These are phyloP conservation scores for Lasioglossum vierecki DNA, from an alignment of 2,888 invertebrate species.

Conservation along the genomic window DNA sequence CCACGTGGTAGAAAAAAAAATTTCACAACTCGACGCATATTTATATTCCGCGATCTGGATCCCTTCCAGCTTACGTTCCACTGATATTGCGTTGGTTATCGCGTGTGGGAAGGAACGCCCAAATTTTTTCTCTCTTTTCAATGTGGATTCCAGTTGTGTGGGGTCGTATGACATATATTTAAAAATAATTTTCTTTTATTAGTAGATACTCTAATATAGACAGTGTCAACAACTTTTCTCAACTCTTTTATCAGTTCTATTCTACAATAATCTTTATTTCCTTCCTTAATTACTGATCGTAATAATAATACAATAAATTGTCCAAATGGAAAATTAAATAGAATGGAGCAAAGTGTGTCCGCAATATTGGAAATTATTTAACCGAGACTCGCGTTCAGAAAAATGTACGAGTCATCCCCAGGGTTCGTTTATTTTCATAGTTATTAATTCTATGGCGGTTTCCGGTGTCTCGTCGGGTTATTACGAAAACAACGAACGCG, in stretches of 20 bases:
- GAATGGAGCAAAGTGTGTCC: background rate
- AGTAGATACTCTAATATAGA: background rate
- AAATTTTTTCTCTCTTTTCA: background rate
- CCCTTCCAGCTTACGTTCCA: conserved; percentile 63
- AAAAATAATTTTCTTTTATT: background rate
- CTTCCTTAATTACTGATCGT: no score
- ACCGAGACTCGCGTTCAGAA: background rate
- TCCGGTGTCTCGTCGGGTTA: background rate
- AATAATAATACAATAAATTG: background rate
- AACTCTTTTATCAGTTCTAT: no score
- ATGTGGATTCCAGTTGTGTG: background rate
- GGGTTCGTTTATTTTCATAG: background rate
- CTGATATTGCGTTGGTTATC: conserved; percentile 54
- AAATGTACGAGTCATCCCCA: background rate
- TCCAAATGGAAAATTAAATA: background rate
- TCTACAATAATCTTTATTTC: no score
- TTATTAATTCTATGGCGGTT: background rate
- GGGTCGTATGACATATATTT: background rate
- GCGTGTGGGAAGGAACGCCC: conserved; percentile 7
- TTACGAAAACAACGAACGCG: conserved; percentile 28
- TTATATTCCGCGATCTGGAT: conserved; percentile 66
- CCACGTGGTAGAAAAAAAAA: conserved; percentile 15
- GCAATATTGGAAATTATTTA: background rate
- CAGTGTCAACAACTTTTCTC: background rate
- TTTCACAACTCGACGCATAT: conserved; percentile 36